Evolutionary conservation across 53 echinoderm and acorn worm species (phyloP).

Genomic region (Paracentrotus lividus): DNA sequence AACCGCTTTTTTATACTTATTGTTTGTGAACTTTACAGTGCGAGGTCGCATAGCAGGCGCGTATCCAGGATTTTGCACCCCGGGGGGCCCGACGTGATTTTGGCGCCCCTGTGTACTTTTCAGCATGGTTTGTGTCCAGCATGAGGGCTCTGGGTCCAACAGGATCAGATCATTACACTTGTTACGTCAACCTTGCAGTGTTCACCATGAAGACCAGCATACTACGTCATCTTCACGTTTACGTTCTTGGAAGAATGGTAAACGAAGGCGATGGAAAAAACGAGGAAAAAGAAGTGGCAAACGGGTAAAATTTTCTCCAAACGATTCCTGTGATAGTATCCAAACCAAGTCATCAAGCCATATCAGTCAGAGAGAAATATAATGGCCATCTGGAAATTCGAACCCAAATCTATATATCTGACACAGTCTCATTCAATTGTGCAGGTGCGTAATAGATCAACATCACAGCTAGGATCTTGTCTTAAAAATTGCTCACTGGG

Average conservation of each 20-base stretch:
- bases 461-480: not conserved
- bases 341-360: too few species aligned
- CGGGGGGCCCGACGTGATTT: too few species aligned
- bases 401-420: not conserved
- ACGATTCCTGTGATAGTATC: constrained; percentile 29
- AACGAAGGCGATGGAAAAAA: constrained; percentile 12
- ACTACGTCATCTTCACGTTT: not conserved
- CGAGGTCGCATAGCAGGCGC: too few species aligned
- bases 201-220: not conserved
- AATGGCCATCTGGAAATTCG: not conserved
- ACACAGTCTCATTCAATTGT: not conserved
- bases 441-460: not conserved
- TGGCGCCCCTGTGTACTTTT: too few species aligned
- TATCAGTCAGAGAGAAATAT: too few species aligned
- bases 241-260: constrained; percentile 11
- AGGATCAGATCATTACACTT: constrained; percentile 12
- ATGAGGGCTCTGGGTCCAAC: too few species aligned
- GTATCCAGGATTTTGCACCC: too few species aligned
- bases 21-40: too few species aligned
- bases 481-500: not conserved
- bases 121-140: too few species aligned
- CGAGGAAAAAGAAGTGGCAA: not conserved
- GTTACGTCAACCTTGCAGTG: constrained; percentile 41
- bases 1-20: too few species aligned
- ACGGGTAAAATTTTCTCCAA: not conserved